phyloP scores from a whole-genome alignment of 2,797 vertebrate genomes.

The Spinibarbus caldwelli region DNA sequence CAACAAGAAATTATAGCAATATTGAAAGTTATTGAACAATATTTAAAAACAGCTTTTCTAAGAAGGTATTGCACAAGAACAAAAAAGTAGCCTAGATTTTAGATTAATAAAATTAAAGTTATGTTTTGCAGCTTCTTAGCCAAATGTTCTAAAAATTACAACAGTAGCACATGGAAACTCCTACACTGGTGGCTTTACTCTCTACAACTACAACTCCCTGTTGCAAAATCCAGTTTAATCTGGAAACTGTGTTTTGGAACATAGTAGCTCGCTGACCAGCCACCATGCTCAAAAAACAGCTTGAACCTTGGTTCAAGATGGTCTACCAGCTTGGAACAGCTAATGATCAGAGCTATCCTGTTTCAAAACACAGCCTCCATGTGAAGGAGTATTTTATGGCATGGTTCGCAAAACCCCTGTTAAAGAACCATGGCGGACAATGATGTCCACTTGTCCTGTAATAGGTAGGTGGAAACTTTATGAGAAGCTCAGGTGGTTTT shows the following conservation, averaged over 20 bases:
- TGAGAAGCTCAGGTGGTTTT: background rate
- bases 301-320: slow-evolving; percentile 1
- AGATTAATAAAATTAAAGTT: background rate
- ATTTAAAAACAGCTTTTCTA: background rate
- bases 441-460: background rate
- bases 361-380: background rate
- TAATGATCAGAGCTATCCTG: background rate
- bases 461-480: background rate
- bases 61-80: background rate
- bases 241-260: background rate
- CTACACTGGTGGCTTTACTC: slow-evolving; percentile 15
- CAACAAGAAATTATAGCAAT: background rate
- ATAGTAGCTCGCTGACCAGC: background rate
- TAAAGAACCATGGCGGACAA: background rate
- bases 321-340: background rate
- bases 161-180: slow-evolving; percentile 10
- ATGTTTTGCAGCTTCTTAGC: background rate
- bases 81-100: background rate
- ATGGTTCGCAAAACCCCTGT: background rate
- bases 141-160: slow-evolving; percentile 16
- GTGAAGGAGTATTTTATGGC: background rate
- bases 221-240: slow-evolving; percentile 11
- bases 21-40: background rate
- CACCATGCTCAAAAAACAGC: background rate
- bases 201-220: slow-evolving; percentile 17